Conservation (phyloP, 1,140 invertebrate genomes). For the Cherax quadricarinatus region DNA sequence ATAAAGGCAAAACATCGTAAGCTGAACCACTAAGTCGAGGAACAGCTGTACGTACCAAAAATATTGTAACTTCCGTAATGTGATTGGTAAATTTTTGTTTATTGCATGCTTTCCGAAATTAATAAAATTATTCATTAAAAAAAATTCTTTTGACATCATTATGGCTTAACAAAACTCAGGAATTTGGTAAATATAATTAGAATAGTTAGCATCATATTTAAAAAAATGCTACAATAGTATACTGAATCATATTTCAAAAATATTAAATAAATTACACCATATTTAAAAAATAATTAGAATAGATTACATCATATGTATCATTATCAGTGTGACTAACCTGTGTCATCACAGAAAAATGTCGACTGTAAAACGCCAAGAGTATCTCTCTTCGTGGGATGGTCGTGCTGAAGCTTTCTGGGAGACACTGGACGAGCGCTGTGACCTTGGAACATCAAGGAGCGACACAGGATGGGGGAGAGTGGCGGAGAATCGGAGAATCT, state of each 20-base stretch:
- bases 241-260: no score
- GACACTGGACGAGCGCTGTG: neutral
- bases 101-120: no score
- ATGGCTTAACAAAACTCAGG: neutral
- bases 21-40: no score
- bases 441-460: neutral
- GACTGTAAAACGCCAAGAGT: neutral
- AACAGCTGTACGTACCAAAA: no score
- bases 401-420: neutral
- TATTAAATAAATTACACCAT: no score
- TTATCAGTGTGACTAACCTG: neutral
- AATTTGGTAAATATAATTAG: neutral
- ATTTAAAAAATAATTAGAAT: no score
- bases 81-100: no score
- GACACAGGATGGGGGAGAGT: constrained; percentile 47
- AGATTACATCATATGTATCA: no score
- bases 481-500: constrained; percentile 29
- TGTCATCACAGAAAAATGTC: neutral
- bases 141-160: neutral
- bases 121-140: no score
- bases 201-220: neutral
- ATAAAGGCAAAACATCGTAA: no score
- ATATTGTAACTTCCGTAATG: no score
- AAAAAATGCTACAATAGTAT: no score
- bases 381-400: neutral